Evolutionary conservation across 2,888 invertebrate genomes (phyloP).

Genomic region (Amphipoea lucens): DNA sequence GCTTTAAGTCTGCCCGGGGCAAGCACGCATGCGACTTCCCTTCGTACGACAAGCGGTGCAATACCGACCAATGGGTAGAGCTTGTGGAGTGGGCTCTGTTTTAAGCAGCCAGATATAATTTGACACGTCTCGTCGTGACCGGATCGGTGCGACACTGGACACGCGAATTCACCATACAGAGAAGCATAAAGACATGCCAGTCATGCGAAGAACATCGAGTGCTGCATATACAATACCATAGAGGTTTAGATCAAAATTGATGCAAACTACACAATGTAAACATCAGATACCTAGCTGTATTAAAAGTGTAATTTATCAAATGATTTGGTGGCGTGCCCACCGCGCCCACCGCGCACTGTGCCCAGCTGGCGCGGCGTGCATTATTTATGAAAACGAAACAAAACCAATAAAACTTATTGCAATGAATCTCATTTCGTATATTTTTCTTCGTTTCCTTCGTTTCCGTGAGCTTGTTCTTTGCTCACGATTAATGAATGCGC

Average conservation of each 20-base stretch:
- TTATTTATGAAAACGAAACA: constrained; percentile 72
- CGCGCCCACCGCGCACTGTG: constrained; percentile 1
- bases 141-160: not conserved
- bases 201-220: not conserved
- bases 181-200: not conserved
- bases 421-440: constrained; percentile 66
- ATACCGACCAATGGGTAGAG: not conserved
- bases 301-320: constrained; percentile 49
- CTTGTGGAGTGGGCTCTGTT: not conserved
- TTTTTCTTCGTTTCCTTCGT: constrained; percentile 56
- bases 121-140: not conserved
- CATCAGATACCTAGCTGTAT: not conserved
- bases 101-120: not conserved
- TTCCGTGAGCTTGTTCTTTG: constrained; percentile 55
- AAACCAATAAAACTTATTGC: constrained; percentile 72
- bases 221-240: not conserved
- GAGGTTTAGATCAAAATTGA: not conserved
- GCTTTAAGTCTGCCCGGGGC: not conserved
- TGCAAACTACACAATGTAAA: not conserved
- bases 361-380: constrained; percentile 62
- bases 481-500: constrained; percentile 61
- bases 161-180: not conserved
- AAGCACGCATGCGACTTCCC: not conserved
- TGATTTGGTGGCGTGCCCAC: constrained; percentile 25
- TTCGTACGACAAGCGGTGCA: not conserved